phyloP scores from a whole-genome alignment of 2,888 invertebrate genomes.

The Cactoblastis cactorum region DNA sequence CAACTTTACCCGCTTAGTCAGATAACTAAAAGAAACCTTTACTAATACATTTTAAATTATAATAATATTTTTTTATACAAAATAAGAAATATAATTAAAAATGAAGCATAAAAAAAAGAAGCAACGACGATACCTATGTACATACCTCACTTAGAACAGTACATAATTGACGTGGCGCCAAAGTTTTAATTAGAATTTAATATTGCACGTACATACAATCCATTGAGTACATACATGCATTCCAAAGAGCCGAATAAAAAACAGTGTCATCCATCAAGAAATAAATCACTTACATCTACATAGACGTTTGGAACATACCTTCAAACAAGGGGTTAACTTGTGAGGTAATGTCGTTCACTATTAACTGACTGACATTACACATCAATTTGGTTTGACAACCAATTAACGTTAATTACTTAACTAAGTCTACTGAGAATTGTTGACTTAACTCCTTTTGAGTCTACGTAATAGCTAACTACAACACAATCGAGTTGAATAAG shows the following conservation, averaged over 20 bases:
- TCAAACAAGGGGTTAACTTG: not conserved
- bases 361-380: constrained; percentile 9
- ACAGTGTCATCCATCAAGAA: not conserved
- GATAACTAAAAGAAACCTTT: too few relatives aligned
- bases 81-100: too few relatives aligned
- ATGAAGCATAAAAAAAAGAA: too few relatives aligned
- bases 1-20: too few relatives aligned
- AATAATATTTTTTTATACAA: too few relatives aligned
- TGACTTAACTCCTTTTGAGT: not conserved
- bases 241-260: not conserved
- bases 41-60: too few relatives aligned
- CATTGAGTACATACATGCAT: too few relatives aligned
- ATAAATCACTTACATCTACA: constrained; percentile 1
- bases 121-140: not conserved
- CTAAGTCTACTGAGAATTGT: constrained; percentile 1
- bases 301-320: constrained; percentile 14
- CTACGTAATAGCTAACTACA: not conserved
- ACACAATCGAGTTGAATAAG: not conserved
- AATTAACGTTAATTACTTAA: constrained; percentile 10
- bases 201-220: not conserved
- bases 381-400: constrained; percentile 6
- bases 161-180: not conserved
- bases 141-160: too few relatives aligned
- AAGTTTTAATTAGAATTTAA: constrained; percentile 9
- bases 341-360: constrained; percentile 4